phyloP scores from a whole-genome alignment of 92 coral and sea anemone species.

The Scolanthus callimorphus region DNA sequence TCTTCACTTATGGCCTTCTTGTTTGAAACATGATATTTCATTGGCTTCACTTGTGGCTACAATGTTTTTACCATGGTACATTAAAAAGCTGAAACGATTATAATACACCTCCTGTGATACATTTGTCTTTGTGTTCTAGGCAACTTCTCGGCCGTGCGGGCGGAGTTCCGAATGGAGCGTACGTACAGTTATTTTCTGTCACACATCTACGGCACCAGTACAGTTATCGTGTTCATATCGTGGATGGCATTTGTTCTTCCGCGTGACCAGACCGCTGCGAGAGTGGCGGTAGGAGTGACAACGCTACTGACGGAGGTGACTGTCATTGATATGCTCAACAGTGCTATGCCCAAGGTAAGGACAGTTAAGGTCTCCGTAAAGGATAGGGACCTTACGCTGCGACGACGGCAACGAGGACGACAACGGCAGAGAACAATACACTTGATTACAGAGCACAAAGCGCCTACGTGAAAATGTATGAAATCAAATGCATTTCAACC shows the following conservation, averaged over 20 bases:
- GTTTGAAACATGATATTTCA: too few relatives aligned
- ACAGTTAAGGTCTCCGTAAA: too few relatives aligned
- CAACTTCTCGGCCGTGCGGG: slow-evolving; percentile 43
- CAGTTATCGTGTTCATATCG: slow-evolving; percentile 62
- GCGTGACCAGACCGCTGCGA: slow-evolving; percentile 73
- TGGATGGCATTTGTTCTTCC: slow-evolving; percentile 77
- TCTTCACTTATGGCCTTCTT: too few relatives aligned
- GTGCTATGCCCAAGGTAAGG: slow-evolving; percentile 82
- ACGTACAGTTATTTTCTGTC: slow-evolving; percentile 67
- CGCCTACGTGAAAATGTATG: too few relatives aligned
- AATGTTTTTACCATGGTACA: background rate
- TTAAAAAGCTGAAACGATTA: background rate
- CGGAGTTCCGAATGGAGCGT: slow-evolving; percentile 50
- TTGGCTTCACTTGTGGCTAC: too few relatives aligned
- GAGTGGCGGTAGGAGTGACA: slow-evolving; percentile 69
- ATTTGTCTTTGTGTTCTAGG: slow-evolving; percentile 24
- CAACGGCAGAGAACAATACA: too few relatives aligned
- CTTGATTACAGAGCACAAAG: too few relatives aligned
- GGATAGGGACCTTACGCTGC: too few relatives aligned
- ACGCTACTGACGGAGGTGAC: slow-evolving; percentile 66
- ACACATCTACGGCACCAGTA: slow-evolving; percentile 69
- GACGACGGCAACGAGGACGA: too few relatives aligned
- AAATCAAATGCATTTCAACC: too few relatives aligned
- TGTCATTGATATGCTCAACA: slow-evolving; percentile 66
- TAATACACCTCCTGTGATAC: background rate